Conservation (phyloP, 2,113 vertebrate genomes). For the Nothoprocta pentlandii region DNA sequence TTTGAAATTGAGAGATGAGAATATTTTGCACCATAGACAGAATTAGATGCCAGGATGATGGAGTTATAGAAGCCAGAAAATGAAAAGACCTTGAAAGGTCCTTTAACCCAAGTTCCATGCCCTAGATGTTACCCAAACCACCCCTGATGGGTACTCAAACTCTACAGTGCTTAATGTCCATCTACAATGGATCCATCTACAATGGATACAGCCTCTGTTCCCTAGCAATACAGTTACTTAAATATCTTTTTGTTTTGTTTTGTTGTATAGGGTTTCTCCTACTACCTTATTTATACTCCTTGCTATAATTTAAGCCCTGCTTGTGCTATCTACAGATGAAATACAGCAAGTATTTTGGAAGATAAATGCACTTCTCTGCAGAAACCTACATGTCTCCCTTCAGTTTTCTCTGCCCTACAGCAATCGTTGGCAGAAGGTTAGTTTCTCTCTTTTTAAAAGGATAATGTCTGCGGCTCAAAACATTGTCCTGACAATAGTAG, state of each 20-base stretch:
- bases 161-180: not conserved
- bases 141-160: not conserved
- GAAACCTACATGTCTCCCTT: not conserved
- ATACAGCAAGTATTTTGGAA: not conserved
- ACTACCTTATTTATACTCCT: not conserved
- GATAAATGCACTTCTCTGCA: not conserved
- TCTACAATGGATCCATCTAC: not conserved
- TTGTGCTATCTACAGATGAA: not conserved
- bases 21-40: not conserved
- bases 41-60: not conserved
- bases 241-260: not conserved
- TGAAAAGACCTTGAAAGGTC: not conserved
- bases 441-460: not conserved
- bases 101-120: not conserved
- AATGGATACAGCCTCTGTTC: not conserved
- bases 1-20: not conserved
- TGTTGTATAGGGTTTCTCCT: not conserved
- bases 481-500: not conserved
- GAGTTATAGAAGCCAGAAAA: constrained; percentile 22
- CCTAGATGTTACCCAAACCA: not conserved
- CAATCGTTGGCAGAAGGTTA: not conserved
- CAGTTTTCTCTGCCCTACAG: not conserved
- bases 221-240: not conserved
- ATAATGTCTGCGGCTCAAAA: not conserved
- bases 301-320: not conserved